A percentile compares a stretch with the other conserved stretches of the same genome.
These are phyloP conservation scores for Tenthredo amoena DNA, from an alignment of 2,888 invertebrate species.

Conservation along the genomic window DNA sequence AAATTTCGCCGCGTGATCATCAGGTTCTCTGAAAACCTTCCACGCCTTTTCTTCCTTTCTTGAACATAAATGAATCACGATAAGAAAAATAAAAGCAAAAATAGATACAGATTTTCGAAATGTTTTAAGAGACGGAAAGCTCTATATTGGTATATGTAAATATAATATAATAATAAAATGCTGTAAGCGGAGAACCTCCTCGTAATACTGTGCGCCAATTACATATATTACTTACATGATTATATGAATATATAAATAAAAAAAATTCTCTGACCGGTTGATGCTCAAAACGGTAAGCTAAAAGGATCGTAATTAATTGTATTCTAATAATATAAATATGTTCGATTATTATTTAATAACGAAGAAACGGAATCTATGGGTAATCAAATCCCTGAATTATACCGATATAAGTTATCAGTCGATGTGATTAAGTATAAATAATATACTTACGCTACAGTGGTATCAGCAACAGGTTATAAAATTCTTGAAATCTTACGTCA, in stretches of 20 bases:
- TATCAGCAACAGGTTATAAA: neutral
- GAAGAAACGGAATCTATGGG: neutral
- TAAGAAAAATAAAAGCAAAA: neutral
- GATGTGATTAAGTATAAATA: slow-evolving; percentile 30
- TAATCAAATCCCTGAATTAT: neutral
- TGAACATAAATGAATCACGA: neutral
- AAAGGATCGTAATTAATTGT: neutral
- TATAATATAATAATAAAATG: slow-evolving; percentile 22
- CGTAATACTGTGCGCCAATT: slow-evolving; percentile 39
- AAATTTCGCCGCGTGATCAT: neutral
- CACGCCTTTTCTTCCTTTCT: neutral
- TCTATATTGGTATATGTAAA: slow-evolving; percentile 1
- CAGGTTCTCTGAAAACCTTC: neutral
- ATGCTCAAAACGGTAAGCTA: slow-evolving; percentile 1
- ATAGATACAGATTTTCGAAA: neutral
- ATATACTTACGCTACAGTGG: slow-evolving; percentile 1
- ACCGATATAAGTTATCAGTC: slow-evolving; percentile 14
- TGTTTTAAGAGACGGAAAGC: neutral
- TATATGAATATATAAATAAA: neutral
- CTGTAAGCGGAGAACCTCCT: slow-evolving; percentile 13
- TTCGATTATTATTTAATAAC: slow-evolving; percentile 9
- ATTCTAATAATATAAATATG: slow-evolving; percentile 5
- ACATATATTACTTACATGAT: neutral
- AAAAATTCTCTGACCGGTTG: neutral
- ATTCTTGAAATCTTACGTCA: neutral